Conservation (phyloP, 2,797 vertebrate genomes). For the Merluccius polli region DNA sequence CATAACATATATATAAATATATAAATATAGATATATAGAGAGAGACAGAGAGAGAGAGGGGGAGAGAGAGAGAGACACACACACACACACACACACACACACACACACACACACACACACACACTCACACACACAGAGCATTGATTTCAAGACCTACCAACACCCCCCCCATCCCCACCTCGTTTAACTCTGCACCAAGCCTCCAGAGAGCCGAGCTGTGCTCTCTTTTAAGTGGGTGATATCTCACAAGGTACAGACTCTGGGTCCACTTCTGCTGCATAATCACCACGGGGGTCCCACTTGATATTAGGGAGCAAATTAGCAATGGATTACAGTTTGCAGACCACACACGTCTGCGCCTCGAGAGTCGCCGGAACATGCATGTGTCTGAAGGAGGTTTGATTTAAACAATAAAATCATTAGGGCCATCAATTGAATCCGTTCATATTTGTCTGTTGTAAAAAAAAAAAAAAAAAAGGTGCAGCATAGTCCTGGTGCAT, state of each 20-base stretch:
- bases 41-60: background rate
- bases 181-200: slow-evolving; percentile 16
- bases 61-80: no score
- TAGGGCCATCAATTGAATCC: no score
- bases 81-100: no score
- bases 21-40: background rate
- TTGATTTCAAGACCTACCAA: slow-evolving; percentile 19
- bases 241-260: slow-evolving; percentile 24
- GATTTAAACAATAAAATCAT: background rate
- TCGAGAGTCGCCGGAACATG: background rate
- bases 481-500: background rate
- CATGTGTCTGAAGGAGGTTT: background rate
- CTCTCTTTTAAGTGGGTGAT: slow-evolving; percentile 14
- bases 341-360: background rate
- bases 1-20: slow-evolving; percentile 3
- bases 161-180: background rate
- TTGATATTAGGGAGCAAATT: slow-evolving; percentile 10
- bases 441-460: background rate
- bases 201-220: slow-evolving; percentile 9
- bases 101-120: no score
- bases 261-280: slow-evolving; percentile 28
- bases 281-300: slow-evolving; percentile 29
- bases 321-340: background rate
- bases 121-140: no score
- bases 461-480: background rate